Percentiles rank a stretch among this genome's conserved stretches.
phyloP scores from a whole-genome alignment of 30 jellyfish, hydroid and myxozoan genomes.

The Aurelia coerulea region DNA sequence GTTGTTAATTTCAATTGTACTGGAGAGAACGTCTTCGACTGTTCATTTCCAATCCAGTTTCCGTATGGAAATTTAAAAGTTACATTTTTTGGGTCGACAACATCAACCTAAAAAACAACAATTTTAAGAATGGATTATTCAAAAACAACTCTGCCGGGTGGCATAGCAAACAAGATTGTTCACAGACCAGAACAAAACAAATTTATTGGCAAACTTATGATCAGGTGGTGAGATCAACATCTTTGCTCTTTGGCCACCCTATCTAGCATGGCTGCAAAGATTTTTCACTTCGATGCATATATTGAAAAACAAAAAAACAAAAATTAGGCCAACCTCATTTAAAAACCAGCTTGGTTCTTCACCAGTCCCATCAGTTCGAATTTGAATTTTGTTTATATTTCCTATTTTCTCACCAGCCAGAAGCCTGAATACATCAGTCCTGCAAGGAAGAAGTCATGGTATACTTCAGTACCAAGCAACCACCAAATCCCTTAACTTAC shows the following conservation, averaged over 20 bases:
- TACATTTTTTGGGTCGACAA: slow-evolving; percentile 38
- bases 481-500: no score
- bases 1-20: slow-evolving; percentile 1
- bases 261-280: no score
- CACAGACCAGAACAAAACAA: no score
- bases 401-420: slow-evolving; percentile 52
- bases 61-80: slow-evolving; percentile 46
- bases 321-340: slow-evolving; percentile 17
- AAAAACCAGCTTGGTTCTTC: slow-evolving; percentile 53
- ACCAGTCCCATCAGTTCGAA: slow-evolving; percentile 51
- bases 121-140: not conserved
- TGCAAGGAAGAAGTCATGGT: not conserved
- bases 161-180: not conserved
- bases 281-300: no score
- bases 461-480: no score
- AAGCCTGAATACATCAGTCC: slow-evolving; percentile 42
- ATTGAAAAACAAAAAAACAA: not conserved
- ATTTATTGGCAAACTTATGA: no score
- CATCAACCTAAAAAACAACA: slow-evolving; percentile 15
- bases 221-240: no score
- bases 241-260: no score
- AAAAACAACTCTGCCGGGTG: not conserved
- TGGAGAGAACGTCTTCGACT: slow-evolving; percentile 10
- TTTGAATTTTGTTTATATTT: slow-evolving; percentile 35
- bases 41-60: slow-evolving; percentile 42